Conservation (phyloP, 1,140 invertebrate genomes). For the Aphelenchoides avenae region DNA sequence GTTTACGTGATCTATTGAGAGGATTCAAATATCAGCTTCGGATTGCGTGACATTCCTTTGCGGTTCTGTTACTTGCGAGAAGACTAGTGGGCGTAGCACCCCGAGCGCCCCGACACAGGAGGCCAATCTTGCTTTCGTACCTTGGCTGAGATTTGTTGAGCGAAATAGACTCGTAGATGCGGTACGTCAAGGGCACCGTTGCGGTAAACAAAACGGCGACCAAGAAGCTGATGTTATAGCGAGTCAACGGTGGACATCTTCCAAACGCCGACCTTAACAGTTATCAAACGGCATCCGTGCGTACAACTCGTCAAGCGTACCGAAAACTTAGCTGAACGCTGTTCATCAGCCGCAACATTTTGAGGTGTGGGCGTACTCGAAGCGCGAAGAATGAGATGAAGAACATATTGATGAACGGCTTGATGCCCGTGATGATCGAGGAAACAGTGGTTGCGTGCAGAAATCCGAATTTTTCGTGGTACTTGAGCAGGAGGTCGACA, state of each 20-base stretch:
- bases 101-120: too few species aligned
- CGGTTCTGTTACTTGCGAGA: too few species aligned
- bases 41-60: too few species aligned
- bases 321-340: constrained; percentile 15
- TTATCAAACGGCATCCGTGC: background rate
- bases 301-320: constrained; percentile 4
- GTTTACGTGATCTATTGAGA: too few species aligned
- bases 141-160: constrained; percentile 5
- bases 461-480: constrained; percentile 41
- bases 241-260: constrained; percentile 31
- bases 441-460: constrained; percentile 50
- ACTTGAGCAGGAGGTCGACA: constrained; percentile 8
- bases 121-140: background rate
- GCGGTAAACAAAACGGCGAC: constrained; percentile 22
- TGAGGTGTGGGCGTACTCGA: constrained; percentile 32
- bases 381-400: constrained; percentile 41
- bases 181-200: constrained; percentile 27
- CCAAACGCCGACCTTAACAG: constrained; percentile 34
- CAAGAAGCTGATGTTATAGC: constrained; percentile 36
- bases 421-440: constrained; percentile 49
- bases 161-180: constrained; percentile 29
- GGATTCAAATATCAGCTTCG: too few species aligned
- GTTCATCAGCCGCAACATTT: constrained; percentile 40
- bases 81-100: too few species aligned
- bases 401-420: constrained; percentile 43